Base-by-base conservation (phyloP, 1,140 invertebrate species). In the Heliconius nattereri region DNA sequence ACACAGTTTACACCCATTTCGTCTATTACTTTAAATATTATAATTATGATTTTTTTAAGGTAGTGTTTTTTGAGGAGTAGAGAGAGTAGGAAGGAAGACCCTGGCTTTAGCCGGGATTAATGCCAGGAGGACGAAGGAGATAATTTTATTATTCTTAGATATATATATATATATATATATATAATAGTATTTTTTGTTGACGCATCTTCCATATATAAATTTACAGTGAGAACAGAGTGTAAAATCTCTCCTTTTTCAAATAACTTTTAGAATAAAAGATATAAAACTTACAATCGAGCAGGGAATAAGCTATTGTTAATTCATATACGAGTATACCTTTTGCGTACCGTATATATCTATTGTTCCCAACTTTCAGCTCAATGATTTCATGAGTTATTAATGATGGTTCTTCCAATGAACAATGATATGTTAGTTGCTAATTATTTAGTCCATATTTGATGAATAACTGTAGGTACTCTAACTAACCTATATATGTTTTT, bases 331-430 rank as follows among this genome's bases (percentile, higher is more conserved):
- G n/a, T n/a, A 29, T 66, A 29, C 57, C 57, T 66, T 66, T 66
- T 66, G 16, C 60, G 60, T 66, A 66, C 2, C 60, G 60, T 26
- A 66, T 66, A 29, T 29, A 26, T 70, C 57, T 71, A 78, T 78
- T 78, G 76, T 78, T 71, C 26, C 49, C 7, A 57, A 78, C 71
- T 78, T 73, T 78, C 76, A 71, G 76, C 16, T 73, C 76, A 60
- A 37, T 72, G 76, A 45, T 73, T 71, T 9, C 23, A 23, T 37
- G 76, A 73, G 29, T 78, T 73, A 73, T 75, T 75, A 75, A 75
- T 75, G 45, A 75, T 37, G 32, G 29, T 37, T 40, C 29, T 72
- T 6, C 8, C n/a, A 37, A 72, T 37, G 37, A 35, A 72, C 71
- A 72, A 72, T 72, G 60, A 66, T 66, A 29, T 26, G 60, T 26